These are phyloP conservation scores for Sminthopsis crassicaudata DNA, from an alignment of 2,113 vertebrate genomes.

Conservation along the genomic window DNA sequence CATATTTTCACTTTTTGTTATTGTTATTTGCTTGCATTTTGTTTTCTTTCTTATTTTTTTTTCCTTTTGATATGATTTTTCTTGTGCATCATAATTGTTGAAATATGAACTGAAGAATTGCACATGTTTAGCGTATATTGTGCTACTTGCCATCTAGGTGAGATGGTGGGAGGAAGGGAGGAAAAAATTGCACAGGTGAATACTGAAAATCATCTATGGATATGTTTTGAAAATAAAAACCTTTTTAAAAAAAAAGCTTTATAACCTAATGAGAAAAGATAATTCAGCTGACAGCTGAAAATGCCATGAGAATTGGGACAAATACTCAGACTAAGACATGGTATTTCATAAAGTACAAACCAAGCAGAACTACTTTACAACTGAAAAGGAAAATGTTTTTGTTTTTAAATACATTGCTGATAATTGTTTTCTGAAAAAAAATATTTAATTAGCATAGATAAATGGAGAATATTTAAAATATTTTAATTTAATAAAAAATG, in stretches of 20 bases:
- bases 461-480: neutral
- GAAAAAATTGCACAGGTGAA: no score
- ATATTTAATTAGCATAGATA: neutral
- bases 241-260: neutral
- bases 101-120: no score
- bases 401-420: neutral
- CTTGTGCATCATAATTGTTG: no score
- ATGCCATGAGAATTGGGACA: neutral
- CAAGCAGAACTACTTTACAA: neutral
- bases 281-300: neutral
- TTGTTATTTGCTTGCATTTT: no score
- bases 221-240: no score
- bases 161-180: no score
- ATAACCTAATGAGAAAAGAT: neutral
- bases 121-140: no score
- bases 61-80: no score
- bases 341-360: neutral
- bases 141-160: no score
- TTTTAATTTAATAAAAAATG: neutral
- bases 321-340: neutral
- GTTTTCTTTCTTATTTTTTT: no score
- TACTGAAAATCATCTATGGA: no score
- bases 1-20: no score
- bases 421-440: neutral
- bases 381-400: neutral